These are phyloP conservation scores for Selenia dentaria DNA, from an alignment of 2,888 invertebrate genomes.

Conservation along the genomic window DNA sequence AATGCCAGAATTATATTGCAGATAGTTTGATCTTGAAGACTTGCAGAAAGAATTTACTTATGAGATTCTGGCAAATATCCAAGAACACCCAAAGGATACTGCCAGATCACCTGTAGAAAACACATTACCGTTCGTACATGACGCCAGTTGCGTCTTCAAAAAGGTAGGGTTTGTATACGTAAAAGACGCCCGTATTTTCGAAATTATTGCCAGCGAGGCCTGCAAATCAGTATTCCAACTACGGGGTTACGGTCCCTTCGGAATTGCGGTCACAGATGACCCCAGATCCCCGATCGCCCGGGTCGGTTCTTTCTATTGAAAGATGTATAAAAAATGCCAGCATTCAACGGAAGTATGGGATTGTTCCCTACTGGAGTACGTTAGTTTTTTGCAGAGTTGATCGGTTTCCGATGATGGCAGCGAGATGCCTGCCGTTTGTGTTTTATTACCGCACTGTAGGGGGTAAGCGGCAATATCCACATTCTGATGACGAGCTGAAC, in stretches of 20 bases:
- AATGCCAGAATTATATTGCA: too few species aligned
- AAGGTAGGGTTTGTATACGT: background rate
- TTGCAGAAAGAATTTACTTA: too few species aligned
- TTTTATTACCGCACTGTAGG: conserved; percentile 5
- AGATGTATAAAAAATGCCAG: conserved; percentile 22
- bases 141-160: background rate
- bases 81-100: too few species aligned
- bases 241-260: conserved; percentile 18
- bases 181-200: conserved; percentile 12
- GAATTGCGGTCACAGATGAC: conserved; percentile 28
- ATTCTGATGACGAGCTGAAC: background rate
- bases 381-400: conserved; percentile 20
- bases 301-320: conserved; percentile 26
- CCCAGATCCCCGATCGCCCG: conserved; percentile 8
- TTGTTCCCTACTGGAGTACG: conserved; percentile 6
- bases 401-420: conserved; percentile 27
- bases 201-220: conserved; percentile 10
- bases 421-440: conserved; percentile 4
- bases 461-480: conserved; percentile 1
- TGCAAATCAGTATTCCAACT: conserved; percentile 29
- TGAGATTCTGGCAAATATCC: conserved; percentile 3
- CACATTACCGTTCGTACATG: background rate
- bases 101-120: too few species aligned
- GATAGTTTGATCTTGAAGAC: too few species aligned
- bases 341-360: conserved; percentile 8